These are phyloP conservation scores for Glomeris maerens DNA, from an alignment of 1,140 invertebrate species.

Conservation along the genomic window DNA sequence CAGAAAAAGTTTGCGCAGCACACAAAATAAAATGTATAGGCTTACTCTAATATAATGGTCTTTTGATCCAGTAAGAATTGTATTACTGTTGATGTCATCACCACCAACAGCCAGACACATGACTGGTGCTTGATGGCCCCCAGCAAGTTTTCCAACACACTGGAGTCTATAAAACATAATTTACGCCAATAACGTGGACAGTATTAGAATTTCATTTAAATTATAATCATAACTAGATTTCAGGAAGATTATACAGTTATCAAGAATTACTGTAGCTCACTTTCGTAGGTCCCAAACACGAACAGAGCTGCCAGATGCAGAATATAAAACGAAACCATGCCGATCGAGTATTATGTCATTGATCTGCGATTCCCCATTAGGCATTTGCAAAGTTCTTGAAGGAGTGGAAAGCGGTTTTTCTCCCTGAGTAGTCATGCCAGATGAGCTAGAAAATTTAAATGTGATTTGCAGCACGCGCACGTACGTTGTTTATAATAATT, in stretches of 20 bases:
- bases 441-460: slow-evolving; percentile 36
- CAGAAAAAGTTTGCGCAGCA: slow-evolving; percentile 11
- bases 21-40: slow-evolving; percentile 11
- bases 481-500: slow-evolving; percentile 11
- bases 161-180: slow-evolving; percentile 11
- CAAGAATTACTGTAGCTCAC: slow-evolving; percentile 30
- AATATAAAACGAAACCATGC: slow-evolving; percentile 46
- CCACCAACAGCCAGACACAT: slow-evolving; percentile 64
- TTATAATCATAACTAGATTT: too few species aligned
- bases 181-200: too few species aligned
- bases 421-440: slow-evolving; percentile 42
- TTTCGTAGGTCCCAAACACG: slow-evolving; percentile 71
- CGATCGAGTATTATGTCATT: slow-evolving; percentile 50
- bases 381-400: slow-evolving; percentile 39
- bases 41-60: slow-evolving; percentile 62
- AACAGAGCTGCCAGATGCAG: slow-evolving; percentile 61
- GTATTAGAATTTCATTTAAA: too few species aligned
- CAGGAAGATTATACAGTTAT: slow-evolving; percentile 2
- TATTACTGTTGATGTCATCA: slow-evolving; percentile 26
- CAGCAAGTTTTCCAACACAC: slow-evolving; percentile 51
- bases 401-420: slow-evolving; percentile 34
- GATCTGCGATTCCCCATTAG: slow-evolving; percentile 46
- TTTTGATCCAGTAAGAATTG: slow-evolving; percentile 68
- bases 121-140: slow-evolving; percentile 71
- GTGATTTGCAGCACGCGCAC: slow-evolving; percentile 4